A percentile compares a stretch with the other conserved stretches of the same genome.
These are phyloP conservation scores for Aphidius gifuensis DNA, from an alignment of 1,140 invertebrate species.

Conservation along the genomic window DNA sequence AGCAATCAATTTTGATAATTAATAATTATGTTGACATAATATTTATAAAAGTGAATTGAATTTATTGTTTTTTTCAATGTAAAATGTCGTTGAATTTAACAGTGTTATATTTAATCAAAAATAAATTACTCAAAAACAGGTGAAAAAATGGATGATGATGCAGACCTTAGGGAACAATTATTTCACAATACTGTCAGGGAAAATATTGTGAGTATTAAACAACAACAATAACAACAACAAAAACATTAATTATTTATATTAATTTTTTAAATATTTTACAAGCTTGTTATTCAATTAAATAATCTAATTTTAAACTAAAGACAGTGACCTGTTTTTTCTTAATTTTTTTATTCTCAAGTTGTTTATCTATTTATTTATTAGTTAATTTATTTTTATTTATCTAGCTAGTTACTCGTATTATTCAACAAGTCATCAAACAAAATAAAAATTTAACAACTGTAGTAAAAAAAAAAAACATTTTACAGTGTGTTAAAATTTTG, in stretches of 20 bases:
- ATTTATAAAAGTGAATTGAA: no score
- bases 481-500: no score
- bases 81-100: constrained; percentile 35
- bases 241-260: background rate
- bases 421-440: no score
- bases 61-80: constrained; percentile 17
- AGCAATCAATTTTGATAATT: background rate
- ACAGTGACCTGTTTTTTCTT: no score
- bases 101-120: constrained; percentile 30
- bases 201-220: constrained; percentile 76
- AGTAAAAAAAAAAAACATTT: no score
- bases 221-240: no score
- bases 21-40: background rate
- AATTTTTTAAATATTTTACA: background rate
- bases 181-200: constrained; percentile 92
- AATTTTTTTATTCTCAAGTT: no score
- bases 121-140: constrained; percentile 44
- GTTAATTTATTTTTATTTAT: no score
- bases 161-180: constrained; percentile 76
- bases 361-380: no score
- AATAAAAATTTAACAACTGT: no score
- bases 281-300: background rate
- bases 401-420: no score
- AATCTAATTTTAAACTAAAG: no score
- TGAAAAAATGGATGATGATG: constrained; percentile 63